Evolutionary conservation across 1,140 invertebrate species (phyloP), one percentile per base, ranked within the genome.

Genomic region (Caenorhabditis latens): DNA sequence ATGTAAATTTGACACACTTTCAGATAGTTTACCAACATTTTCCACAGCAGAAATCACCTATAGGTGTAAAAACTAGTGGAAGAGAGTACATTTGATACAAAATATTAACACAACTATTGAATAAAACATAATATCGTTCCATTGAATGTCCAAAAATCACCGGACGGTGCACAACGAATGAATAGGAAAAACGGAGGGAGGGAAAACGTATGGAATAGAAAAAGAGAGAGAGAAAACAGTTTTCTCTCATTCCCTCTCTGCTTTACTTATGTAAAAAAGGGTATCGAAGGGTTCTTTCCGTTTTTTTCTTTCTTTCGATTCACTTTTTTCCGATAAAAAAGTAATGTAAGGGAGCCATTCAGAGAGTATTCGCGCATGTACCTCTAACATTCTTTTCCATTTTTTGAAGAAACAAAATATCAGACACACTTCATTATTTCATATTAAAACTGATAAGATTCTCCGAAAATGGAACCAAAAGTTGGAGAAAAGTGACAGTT

Each of bases 221-320:
- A 32, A n/a, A 71, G 16, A 71, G 4, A 19, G 65, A 71, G 65
- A 71, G 71, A 50, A 79, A 79, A 79, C 71, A 79, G 71, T 79
- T 79, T 32, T 63, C 24, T 63, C 21, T 63, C n/a, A 32, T 9
- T 53, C 19, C 13, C n/a, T 79, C n/a, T 79, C 21, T 79, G 71
- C 71, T 79, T 79, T 79, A 79, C 71, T 79, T 53, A 50, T 53
- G 46, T 50, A 79, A 50, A 79, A 48, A 32, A 50, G 71, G 46
- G 42, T 71, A 48, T 71, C 16, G 46, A 48, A 46, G 40, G 16
- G 5, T 71, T 71, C 8, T 71, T 46, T 71, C 40, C 65, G 65
- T 71, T 65, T 65, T 65, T 65, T 16, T 40, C 24, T 71, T n/a
- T 63, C 61, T 7, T 8, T 11, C 11, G 61, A 9, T 63, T 63